These are phyloP conservation scores for Phoeniculus purpureus DNA, from an alignment of 2,797 vertebrate species.

Conservation along the genomic window DNA sequence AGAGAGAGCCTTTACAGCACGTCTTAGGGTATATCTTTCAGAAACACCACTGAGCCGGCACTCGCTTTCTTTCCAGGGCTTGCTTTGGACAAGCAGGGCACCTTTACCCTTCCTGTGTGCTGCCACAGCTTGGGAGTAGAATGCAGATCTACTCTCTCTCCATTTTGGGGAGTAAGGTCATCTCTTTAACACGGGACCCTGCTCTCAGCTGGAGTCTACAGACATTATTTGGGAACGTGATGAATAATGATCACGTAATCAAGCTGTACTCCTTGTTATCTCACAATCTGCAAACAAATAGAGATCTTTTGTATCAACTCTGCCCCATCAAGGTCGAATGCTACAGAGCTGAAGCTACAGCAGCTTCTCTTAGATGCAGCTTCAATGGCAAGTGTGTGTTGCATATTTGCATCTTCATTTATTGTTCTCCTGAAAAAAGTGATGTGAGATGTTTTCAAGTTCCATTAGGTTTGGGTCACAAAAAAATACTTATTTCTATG, in stretches of 20 bases:
- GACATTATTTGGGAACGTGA: background rate
- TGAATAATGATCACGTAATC: background rate
- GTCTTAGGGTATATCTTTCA: background rate
- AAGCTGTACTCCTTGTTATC: background rate
- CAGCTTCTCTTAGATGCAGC: background rate
- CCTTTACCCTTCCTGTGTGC: background rate
- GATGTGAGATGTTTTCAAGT: background rate
- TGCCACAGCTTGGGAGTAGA: background rate
- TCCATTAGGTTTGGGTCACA: background rate
- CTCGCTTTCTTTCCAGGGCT: background rate
- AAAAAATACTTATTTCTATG: background rate
- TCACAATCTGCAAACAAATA: slow-evolving; percentile 6
- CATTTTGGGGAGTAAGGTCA: background rate
- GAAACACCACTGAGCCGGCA: background rate
- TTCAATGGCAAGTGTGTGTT: background rate
- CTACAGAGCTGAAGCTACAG: background rate
- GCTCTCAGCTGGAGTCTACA: background rate
- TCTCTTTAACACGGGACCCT: fast-evolving
- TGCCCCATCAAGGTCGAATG: background rate
- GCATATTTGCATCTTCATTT: background rate
- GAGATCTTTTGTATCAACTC: background rate
- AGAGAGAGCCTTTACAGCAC: background rate
- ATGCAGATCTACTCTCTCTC: background rate
- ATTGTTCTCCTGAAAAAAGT: background rate
- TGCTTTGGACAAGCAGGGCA: background rate